Percentiles rank a stretch among this genome's conserved stretches.
These are phyloP conservation scores for Drymonia ruficornis DNA, from an alignment of 2,888 invertebrate genomes.

Conservation along the genomic window DNA sequence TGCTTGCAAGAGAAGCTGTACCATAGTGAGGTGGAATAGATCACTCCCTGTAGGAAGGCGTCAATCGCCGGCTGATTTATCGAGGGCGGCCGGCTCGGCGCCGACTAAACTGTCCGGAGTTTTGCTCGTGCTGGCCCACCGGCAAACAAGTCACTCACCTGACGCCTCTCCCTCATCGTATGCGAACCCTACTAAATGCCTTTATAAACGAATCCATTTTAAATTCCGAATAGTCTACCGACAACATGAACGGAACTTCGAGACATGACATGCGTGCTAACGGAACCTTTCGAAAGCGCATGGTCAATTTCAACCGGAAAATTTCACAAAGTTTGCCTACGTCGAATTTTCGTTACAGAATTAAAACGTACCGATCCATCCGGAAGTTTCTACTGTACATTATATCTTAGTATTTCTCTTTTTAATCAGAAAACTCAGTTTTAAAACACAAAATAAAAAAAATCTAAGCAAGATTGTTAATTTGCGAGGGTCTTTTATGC, in stretches of 20 bases:
- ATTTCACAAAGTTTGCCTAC: conserved; percentile 53
- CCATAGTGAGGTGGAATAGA: conserved; percentile 78
- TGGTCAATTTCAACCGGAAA: conserved; percentile 69
- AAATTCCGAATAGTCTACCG: conserved; percentile 78
- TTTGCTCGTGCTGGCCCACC: conserved; percentile 75
- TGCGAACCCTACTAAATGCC: conserved; percentile 77
- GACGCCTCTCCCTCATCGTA: conserved; percentile 77
- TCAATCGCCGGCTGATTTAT: conserved; percentile 83
- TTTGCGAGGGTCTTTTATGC: conserved; percentile 72
- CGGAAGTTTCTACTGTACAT: conserved; percentile 24
- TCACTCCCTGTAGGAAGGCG: conserved; percentile 83
- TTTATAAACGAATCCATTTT: conserved; percentile 81
- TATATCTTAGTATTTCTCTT: conserved; percentile 33
- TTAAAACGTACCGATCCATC: conserved; percentile 51
- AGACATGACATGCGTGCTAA: conserved; percentile 82
- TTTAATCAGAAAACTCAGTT: conserved; percentile 51
- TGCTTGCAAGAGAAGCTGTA: conserved; percentile 76
- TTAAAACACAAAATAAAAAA: conserved; percentile 56
- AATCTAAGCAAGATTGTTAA: conserved; percentile 60
- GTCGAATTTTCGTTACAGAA: conserved; percentile 56
- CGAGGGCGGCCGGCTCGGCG: conserved; percentile 68
- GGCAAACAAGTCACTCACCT: conserved; percentile 84
- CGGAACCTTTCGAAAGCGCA: conserved; percentile 72
- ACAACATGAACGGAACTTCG: conserved; percentile 75
- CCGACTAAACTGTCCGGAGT: conserved; percentile 78